A percentile compares a stretch with the other conserved stretches of the same genome.
Evolutionary conservation across 2,888 invertebrate genomes (phyloP).

Genomic region (Rhogogaster chlorosoma): DNA sequence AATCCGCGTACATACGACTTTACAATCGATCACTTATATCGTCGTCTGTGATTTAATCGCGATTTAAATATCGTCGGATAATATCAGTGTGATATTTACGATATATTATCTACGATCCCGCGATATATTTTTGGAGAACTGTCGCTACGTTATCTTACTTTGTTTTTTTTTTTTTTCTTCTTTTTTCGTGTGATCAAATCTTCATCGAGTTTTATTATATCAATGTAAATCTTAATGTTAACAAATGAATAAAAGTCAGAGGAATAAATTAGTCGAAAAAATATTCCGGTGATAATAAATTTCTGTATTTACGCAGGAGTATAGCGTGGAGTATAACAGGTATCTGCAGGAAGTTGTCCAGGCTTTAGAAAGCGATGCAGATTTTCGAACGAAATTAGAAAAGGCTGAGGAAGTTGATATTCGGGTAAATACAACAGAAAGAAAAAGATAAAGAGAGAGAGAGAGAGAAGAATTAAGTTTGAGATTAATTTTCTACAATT

Average conservation of each 20-base stretch:
- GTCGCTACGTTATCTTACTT: background rate
- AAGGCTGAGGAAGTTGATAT: conserved; percentile 92
- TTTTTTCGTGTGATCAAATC: too few relatives aligned
- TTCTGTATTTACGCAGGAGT: conserved; percentile 56
- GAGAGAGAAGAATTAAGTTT: background rate
- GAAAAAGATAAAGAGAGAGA: background rate
- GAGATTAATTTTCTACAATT: background rate
- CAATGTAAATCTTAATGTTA: background rate
- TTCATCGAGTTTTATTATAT: background rate
- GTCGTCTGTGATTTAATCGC: background rate
- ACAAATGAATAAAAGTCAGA: background rate
- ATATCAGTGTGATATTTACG: background rate
- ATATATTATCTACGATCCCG: background rate
- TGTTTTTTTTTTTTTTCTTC: too few relatives aligned
- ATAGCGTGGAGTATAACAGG: conserved; percentile 88
- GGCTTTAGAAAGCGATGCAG: conserved; percentile 92
- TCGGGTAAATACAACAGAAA: conserved; percentile 80
- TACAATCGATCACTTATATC: background rate
- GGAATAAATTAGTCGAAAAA: background rate
- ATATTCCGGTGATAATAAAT: background rate
- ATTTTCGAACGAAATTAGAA: conserved; percentile 89
- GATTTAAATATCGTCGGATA: background rate
- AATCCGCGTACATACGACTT: background rate
- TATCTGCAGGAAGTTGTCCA: conserved; percentile 95
- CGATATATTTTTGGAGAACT: background rate